Base-by-base conservation (phyloP, 2,888 invertebrate genomes). In the Willowsia nigromaculata region DNA sequence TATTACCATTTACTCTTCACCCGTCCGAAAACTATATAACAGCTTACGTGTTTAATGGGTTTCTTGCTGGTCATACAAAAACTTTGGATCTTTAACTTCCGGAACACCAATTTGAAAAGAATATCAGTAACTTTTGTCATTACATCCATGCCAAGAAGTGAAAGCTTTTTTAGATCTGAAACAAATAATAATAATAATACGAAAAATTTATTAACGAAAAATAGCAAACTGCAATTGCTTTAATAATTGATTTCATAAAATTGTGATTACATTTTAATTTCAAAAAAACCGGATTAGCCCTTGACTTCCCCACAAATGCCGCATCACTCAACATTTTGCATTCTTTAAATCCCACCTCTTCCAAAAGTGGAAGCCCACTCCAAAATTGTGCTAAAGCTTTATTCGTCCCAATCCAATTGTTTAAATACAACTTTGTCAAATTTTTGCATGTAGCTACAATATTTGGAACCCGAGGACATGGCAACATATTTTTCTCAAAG, bases 321-420 rank as follows among this genome's bases (percentile, higher is more conserved):
- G 47, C 62, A 25, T 65, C 65, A 7, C 82, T 47, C 30, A 82
- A 7, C 11, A 9, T 25, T 40, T 27, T 47, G 18, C 83, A 83
- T 11, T 15, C 22, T 2, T 50, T 53, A 50, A 83, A 33, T 11
- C 18, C 65, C 1, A 82, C n/a, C 9, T 83, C 83, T 15, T 83
- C 68, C 50, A 83, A 7, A 1, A 22, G 18, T 1, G 4, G 7
- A 33, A 83, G 25, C 11, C 68, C 83, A 15, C 7, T 25, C 83
- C 83, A 83, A 13, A 83, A 50, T 33, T 18, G 22, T 1, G 15
- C 11, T 2, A 62, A 2, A 13, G 27, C n/a, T 33, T 33, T 27
- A 62, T 62, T 62, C n/a, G 62, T 22, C 4, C 83, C 83, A 0
- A 0, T 47, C 83, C 83, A 83, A 18, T 47, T 68, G 0, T 9